These are phyloP conservation scores for Nemurella pictetii DNA, from an alignment of 2,888 invertebrate species.

Conservation along the genomic window DNA sequence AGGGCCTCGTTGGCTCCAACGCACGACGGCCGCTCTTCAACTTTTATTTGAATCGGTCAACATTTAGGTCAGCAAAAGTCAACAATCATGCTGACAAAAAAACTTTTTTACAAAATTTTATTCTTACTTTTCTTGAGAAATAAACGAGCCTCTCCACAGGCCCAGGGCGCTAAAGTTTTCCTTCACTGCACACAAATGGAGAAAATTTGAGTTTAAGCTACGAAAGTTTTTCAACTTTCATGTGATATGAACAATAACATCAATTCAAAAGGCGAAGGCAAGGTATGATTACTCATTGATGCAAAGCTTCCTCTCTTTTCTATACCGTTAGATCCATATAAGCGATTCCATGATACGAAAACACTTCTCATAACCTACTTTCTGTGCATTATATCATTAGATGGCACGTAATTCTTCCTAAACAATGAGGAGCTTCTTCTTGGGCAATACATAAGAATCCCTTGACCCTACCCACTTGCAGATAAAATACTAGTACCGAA, in stretches of 20 bases:
- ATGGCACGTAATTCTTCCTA: background rate
- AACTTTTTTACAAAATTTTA: background rate
- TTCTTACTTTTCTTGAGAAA: background rate
- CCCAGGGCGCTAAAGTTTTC: background rate
- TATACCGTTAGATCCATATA: background rate
- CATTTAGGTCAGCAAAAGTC: conserved; percentile 23
- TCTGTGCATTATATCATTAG: background rate
- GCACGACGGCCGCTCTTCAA: background rate
- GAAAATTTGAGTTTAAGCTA: background rate
- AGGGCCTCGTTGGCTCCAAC: background rate
- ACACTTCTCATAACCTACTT: background rate
- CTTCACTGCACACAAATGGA: background rate
- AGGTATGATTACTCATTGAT: background rate
- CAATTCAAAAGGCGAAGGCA: background rate
- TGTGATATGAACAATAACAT: background rate
- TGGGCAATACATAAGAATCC: background rate
- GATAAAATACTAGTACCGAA: background rate
- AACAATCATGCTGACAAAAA: conserved; percentile 1
- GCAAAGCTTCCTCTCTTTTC: background rate
- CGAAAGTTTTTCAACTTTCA: background rate
- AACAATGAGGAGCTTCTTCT: background rate
- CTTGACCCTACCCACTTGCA: background rate
- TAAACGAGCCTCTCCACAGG: background rate
- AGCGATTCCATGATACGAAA: background rate
- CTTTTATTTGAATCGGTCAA: conserved; percentile 21